Conservation (phyloP, 1,140 invertebrate genomes). For the Drosophila azteca region DNA sequence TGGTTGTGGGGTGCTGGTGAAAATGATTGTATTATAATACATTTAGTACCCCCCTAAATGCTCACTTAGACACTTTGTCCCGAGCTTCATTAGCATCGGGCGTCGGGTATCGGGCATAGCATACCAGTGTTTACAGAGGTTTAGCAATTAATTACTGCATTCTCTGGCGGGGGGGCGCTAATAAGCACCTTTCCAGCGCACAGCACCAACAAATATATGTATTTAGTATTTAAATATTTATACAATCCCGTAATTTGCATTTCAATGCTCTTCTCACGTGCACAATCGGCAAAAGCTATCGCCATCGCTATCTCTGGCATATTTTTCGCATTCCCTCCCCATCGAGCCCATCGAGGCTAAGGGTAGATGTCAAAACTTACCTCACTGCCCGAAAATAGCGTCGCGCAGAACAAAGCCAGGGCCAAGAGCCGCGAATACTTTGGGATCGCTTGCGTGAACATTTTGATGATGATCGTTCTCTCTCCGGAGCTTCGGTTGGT, state of each 20-base stretch:
- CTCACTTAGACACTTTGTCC: conserved; percentile 8
- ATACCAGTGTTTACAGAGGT: conserved; percentile 26
- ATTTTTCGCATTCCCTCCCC: conserved; percentile 20
- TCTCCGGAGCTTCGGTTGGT: conserved; percentile 4
- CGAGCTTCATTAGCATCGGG: conserved; percentile 43
- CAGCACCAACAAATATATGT: conserved; percentile 36
- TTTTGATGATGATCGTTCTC: conserved; percentile 42
- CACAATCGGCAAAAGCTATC: conserved; percentile 15
- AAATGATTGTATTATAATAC: conserved; percentile 29
- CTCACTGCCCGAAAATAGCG: conserved; percentile 72
- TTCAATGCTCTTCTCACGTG: conserved; percentile 63
- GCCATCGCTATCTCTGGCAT: conserved; percentile 24
- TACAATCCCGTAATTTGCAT: conserved; percentile 68
- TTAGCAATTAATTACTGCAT: conserved; percentile 65
- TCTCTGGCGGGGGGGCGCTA: conserved; percentile 34
- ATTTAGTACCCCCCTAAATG: neutral
- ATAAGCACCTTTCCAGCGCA: conserved; percentile 44
- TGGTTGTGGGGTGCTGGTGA: conserved; percentile 22
- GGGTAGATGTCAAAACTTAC: conserved; percentile 55
- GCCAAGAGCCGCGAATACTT: conserved; percentile 55
- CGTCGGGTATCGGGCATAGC: conserved; percentile 23
- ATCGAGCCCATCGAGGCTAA: conserved; percentile 15
- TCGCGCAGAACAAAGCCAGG: conserved; percentile 63
- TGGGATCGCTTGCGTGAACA: conserved; percentile 38
- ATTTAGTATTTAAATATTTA: conserved; percentile 49